Conservation (phyloP, 2,888 invertebrate species). For the Chrysotoxum bicinctum region DNA sequence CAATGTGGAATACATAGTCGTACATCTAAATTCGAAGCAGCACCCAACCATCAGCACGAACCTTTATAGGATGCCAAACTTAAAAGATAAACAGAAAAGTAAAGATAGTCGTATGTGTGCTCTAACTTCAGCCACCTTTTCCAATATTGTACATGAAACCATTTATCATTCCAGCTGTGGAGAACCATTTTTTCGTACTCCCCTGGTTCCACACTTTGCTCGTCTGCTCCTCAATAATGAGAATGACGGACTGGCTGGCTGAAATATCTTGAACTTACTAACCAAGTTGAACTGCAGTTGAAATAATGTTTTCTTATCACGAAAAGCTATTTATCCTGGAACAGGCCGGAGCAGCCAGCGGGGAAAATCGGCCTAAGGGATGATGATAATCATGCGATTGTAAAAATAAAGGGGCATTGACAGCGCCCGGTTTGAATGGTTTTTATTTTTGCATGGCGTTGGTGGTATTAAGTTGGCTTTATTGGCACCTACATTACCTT, state of each 20-base stretch:
- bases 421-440: slow-evolving; percentile 70
- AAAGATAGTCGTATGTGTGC: slow-evolving; percentile 42
- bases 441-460: not conserved
- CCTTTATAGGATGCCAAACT: slow-evolving; percentile 23
- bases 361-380: slow-evolving; percentile 25
- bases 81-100: slow-evolving; percentile 44
- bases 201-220: not conserved
- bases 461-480: slow-evolving; percentile 66
- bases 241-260: slow-evolving; percentile 57
- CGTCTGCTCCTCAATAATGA: slow-evolving; percentile 4
- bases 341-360: not conserved
- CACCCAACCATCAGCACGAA: slow-evolving; percentile 15
- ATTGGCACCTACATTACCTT: slow-evolving; percentile 72
- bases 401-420: slow-evolving; percentile 66
- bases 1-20: slow-evolving; percentile 41
- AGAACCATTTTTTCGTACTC: slow-evolving; percentile 12
- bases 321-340: slow-evolving; percentile 77
- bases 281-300: slow-evolving; percentile 50
- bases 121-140: slow-evolving; percentile 46
- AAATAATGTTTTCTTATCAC: slow-evolving; percentile 78
- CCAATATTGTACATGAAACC: slow-evolving; percentile 63
- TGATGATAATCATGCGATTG: slow-evolving; percentile 70
- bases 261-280: slow-evolving; percentile 46
- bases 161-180: slow-evolving; percentile 67
- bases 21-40: slow-evolving; percentile 62